A percentile compares a stretch with the other conserved stretches of the same genome.
phyloP scores from a whole-genome alignment of 2,888 invertebrate genomes.

The Apocheima hispidaria region DNA sequence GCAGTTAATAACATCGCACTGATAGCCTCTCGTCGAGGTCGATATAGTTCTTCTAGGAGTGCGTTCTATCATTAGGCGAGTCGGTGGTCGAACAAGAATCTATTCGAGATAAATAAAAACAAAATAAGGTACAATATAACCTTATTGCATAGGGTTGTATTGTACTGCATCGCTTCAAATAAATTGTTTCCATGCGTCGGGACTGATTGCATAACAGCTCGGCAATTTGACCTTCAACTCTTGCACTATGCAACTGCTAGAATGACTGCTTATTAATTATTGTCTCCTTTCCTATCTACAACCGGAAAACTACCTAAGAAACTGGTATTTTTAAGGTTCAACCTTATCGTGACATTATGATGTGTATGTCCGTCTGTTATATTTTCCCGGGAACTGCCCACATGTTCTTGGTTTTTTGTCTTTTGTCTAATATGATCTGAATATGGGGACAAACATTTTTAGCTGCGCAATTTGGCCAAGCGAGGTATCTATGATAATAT shows the following conservation, averaged over 20 bases:
- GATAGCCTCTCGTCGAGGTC: neutral
- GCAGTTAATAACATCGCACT: neutral
- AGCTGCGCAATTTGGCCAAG: too few relatives aligned
- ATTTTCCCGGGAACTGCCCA: too few relatives aligned
- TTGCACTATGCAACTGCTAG: slow-evolving; percentile 3
- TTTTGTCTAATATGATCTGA: too few relatives aligned
- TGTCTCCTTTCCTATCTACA: neutral
- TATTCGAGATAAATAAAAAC: neutral
- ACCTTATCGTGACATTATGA: neutral
- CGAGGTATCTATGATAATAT: too few relatives aligned
- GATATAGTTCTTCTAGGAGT: neutral
- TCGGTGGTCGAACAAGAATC: neutral
- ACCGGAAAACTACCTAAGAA: neutral
- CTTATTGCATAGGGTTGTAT: neutral
- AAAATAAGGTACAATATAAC: neutral
- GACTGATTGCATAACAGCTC: slow-evolving; percentile 2
- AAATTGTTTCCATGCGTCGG: neutral
- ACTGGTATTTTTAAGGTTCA: neutral
- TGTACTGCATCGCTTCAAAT: neutral
- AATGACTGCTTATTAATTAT: neutral
- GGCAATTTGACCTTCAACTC: slow-evolving; percentile 3
- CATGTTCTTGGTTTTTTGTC: too few relatives aligned
- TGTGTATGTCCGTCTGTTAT: too few relatives aligned
- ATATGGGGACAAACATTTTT: too few relatives aligned
- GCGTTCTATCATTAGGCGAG: neutral